These are phyloP conservation scores for Paralvinella palmiformis DNA, from an alignment of 1,140 invertebrate species.

Conservation along the genomic window DNA sequence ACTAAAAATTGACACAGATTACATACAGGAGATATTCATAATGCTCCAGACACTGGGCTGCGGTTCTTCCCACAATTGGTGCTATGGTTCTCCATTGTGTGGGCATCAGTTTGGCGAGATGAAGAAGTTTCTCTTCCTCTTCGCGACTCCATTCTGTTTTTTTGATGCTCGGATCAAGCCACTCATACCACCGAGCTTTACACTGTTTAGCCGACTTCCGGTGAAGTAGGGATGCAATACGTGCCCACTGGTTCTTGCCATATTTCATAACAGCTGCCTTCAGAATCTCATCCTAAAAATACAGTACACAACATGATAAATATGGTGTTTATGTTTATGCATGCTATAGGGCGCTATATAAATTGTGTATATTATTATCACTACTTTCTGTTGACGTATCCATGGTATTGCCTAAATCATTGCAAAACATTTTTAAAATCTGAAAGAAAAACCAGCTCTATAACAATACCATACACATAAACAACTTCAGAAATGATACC, in stretches of 20 bases:
- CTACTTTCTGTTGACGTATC: too few relatives aligned
- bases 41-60: conserved; percentile 95
- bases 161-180: conserved; percentile 99
- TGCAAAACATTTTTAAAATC: too few relatives aligned
- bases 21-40: conserved; percentile 93
- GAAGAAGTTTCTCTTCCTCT: conserved; percentile 96
- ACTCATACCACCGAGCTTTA: conserved; percentile 98
- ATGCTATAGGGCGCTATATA: too few relatives aligned
- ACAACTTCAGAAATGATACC: too few relatives aligned
- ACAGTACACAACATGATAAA: too few relatives aligned
- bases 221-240: conserved; percentile 96
- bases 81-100: conserved; percentile 99
- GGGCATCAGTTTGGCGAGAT: conserved; percentile 98
- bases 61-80: conserved; percentile 95
- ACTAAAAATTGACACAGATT: too few relatives aligned
- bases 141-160: conserved; percentile 99
- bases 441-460: too few relatives aligned
- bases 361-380: too few relatives aligned
- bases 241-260: conserved; percentile 99
- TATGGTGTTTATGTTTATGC: too few relatives aligned
- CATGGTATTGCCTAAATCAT: too few relatives aligned
- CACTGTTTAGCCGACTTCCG: conserved; percentile 99
- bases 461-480: too few relatives aligned
- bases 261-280: conserved; percentile 99
- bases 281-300: conserved; percentile 93